Evolutionary conservation across 2,888 invertebrate species (phyloP).

Genomic region (Pandemis cinnamomeana): DNA sequence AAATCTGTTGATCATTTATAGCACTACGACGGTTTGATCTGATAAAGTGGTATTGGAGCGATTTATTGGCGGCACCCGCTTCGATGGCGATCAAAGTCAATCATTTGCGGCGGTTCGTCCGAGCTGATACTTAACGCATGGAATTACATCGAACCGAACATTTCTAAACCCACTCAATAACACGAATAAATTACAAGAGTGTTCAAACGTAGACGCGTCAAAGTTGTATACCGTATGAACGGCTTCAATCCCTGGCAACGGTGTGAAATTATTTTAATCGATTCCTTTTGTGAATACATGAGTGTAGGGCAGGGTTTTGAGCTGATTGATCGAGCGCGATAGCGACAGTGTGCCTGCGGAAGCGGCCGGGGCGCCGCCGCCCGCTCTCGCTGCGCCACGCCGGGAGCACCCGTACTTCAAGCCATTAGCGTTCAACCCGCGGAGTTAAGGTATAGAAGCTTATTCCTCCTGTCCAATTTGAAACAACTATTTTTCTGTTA

Average conservation of each 20-base stretch:
- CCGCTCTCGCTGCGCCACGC: not conserved
- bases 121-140: not conserved
- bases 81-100: not conserved
- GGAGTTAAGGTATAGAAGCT: not conserved
- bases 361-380: conserved; percentile 40
- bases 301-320: conserved; percentile 18
- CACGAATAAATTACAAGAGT: not conserved
- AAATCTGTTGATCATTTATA: conserved; percentile 60
- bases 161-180: not conserved
- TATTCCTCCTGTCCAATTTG: conserved; percentile 5
- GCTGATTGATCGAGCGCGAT: conserved; percentile 40
- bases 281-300: conserved; percentile 24
- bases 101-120: not conserved
- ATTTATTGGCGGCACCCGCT: conserved; percentile 10
- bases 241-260: not conserved
- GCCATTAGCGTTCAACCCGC: not conserved
- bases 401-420: conserved; percentile 1
- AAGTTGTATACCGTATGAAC: conserved; percentile 8
- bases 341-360: not conserved
- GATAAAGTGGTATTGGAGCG: conserved; percentile 5
- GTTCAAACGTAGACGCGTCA: not conserved
- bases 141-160: not conserved
- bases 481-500: not conserved
- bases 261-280: conserved; percentile 27
- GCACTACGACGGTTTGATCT: conserved; percentile 28